Conservation (phyloP, 2,797 vertebrate species). For the Catharus ustulatus region DNA sequence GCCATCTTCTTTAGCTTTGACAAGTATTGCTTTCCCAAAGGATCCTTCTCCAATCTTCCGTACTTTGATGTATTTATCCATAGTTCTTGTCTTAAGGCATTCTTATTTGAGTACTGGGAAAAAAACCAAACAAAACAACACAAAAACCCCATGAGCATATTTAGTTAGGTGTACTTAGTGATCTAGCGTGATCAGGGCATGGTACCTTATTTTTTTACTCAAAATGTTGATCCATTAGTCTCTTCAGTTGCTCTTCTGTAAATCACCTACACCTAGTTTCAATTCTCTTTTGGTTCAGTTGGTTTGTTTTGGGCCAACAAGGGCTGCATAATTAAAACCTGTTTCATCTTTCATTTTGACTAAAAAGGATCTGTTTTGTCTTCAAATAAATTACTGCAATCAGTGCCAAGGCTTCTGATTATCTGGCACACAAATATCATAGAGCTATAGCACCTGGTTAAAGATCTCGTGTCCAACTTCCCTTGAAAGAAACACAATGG, state of each 20-base stretch:
- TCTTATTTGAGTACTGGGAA: constrained; percentile 48
- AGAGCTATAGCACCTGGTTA: neutral
- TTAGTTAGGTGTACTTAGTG: neutral
- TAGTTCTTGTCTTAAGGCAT: constrained; percentile 80
- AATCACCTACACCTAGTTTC: neutral
- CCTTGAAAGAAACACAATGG: neutral
- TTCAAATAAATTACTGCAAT: neutral
- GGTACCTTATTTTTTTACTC: neutral
- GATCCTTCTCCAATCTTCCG: constrained; percentile 98
- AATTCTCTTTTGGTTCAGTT: neutral
- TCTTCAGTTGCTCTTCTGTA: neutral
- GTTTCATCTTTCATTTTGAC: neutral
- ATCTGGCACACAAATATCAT: neutral
- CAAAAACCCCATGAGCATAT: rapidly evolving
- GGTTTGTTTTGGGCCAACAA: neutral
- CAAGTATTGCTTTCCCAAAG: constrained; percentile 95
- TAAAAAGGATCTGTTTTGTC: neutral
- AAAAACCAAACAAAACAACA: neutral
- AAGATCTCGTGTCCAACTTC: neutral
- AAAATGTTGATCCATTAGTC: neutral
- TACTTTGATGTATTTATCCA: constrained; percentile 94
- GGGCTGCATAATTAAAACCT: neutral
- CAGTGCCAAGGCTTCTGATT: neutral
- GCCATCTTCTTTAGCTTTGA: constrained; percentile 89
- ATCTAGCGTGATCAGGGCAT: neutral